Base-by-base conservation (phyloP, 2,797 vertebrate species). In the Sebastes oblongus region DNA sequence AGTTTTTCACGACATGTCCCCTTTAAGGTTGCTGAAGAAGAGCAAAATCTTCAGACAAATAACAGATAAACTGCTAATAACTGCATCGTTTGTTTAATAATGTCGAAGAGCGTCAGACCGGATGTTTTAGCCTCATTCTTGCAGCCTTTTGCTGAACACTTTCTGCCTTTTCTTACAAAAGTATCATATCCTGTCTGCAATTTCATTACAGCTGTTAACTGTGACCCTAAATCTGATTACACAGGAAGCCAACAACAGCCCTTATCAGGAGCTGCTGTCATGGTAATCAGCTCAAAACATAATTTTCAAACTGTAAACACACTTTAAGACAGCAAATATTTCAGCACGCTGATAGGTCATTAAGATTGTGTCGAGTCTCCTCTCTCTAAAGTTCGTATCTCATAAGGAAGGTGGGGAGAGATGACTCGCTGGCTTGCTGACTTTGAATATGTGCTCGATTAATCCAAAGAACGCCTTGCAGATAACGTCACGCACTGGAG, bases 291-390 rank as follows among this genome's bases (percentile, higher is more conserved):
- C 34, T 77, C 18, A 1, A 70, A 58, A 66, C 34, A 66, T 20
- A 1, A 67, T 73, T 59, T 75, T 36, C 20, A 62, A 39, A 69
- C 42, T 29, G 20, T 24, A 69, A 69, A 77, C 54, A 67, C 18
- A 65, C 62, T 66, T 34, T 58, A 13, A 9, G 39, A 27, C 39
- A 72, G 30, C 73, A 70, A 76, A 82, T 67, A 72, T 58, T 59
- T 42, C 9, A 16, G 50, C 29, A 34, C 10, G 18, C 3, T 30
- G 50, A 46, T 13, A 18, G 52, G 2, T 34, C 32, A 22, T 75
- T 36, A 34, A 59, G 61, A 74, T 32, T 42, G 32, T 58, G 69
- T 54, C 2, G 8, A 2, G 8, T 25, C 2, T 34, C 20, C 18
- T 32, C 20, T n/a, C 20, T 52, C 20, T 1, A n/a, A 52, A 1